A percentile compares a stretch with the other conserved stretches of the same genome.
Conservation (phyloP, 2,888 invertebrate genomes). For the Camptogramma bilineatum region DNA sequence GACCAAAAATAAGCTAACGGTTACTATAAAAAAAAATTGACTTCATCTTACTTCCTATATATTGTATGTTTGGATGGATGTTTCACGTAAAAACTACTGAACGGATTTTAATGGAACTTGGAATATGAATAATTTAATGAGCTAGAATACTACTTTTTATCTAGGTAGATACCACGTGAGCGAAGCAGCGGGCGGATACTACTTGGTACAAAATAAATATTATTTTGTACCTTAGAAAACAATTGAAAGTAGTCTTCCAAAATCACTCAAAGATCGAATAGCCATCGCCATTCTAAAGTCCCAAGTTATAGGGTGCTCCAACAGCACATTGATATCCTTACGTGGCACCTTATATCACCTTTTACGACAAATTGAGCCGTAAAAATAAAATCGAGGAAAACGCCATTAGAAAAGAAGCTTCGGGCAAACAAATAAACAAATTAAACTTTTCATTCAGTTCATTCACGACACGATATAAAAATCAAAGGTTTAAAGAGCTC, state of each 20-base stretch:
- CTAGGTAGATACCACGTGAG: no score
- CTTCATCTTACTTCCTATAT: no score
- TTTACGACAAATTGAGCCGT: slow-evolving; percentile 31
- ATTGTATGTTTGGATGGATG: no score
- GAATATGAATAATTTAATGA: no score
- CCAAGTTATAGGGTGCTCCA: slow-evolving; percentile 8
- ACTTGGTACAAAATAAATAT: no score
- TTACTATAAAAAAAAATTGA: no score
- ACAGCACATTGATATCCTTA: slow-evolving; percentile 18
- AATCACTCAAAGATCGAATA: slow-evolving; percentile 5
- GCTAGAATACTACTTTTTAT: no score
- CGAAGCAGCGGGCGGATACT: no score
- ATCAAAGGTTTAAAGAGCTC: not conserved
- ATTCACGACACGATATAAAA: slow-evolving; percentile 13
- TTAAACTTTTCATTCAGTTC: slow-evolving; percentile 17
- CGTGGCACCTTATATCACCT: slow-evolving; percentile 16
- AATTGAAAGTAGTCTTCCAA: not conserved
- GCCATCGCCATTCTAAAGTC: slow-evolving; percentile 9
- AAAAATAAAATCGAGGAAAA: slow-evolving; percentile 28
- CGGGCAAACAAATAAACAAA: slow-evolving; percentile 19
- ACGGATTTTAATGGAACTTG: no score
- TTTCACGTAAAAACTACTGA: no score
- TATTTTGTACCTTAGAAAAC: no score
- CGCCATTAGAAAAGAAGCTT: slow-evolving; percentile 20
- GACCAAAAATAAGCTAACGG: no score